These are phyloP conservation scores for Daptonema setosum DNA, from an alignment of 2,888 invertebrate species.

Conservation along the genomic window DNA sequence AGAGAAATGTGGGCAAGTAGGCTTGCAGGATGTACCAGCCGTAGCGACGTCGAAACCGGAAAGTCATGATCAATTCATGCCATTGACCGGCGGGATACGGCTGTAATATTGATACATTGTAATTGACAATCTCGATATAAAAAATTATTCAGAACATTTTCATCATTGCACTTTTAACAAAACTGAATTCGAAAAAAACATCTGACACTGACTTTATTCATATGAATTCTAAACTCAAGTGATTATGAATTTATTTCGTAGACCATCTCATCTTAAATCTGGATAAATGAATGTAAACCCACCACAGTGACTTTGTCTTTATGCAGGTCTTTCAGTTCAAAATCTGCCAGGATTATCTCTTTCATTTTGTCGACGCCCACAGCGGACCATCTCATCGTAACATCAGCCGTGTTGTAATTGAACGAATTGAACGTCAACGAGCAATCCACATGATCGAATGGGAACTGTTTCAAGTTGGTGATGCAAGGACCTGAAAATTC, in stretches of 20 bases:
- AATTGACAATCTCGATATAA: too few relatives aligned
- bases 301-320: not conserved
- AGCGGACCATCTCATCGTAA: constrained; percentile 22
- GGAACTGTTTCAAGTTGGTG: constrained; percentile 23
- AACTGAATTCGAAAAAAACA: too few relatives aligned
- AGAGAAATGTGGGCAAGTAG: constrained; percentile 26
- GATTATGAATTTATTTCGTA: too few relatives aligned
- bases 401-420: constrained; percentile 27
- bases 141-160: not conserved
- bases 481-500: constrained; percentile 16
- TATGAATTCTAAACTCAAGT: too few relatives aligned
- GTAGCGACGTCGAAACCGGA: constrained; percentile 21
- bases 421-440: constrained; percentile 24
- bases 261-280: too few relatives aligned
- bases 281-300: not conserved
- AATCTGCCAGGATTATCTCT: constrained; percentile 26
- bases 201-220: too few relatives aligned
- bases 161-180: too few relatives aligned
- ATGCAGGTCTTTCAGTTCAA: constrained; percentile 7
- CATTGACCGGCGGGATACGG: constrained; percentile 24
- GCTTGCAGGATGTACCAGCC: constrained; percentile 27
- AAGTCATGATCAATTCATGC: constrained; percentile 23
- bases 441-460: constrained; percentile 27
- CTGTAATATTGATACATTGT: constrained; percentile 11
- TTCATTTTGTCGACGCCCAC: constrained; percentile 23